Percentiles rank a stretch among this genome's conserved stretches.
Conservation (phyloP, 2,113 vertebrate genomes). For the Phyllostomus hastatus region DNA sequence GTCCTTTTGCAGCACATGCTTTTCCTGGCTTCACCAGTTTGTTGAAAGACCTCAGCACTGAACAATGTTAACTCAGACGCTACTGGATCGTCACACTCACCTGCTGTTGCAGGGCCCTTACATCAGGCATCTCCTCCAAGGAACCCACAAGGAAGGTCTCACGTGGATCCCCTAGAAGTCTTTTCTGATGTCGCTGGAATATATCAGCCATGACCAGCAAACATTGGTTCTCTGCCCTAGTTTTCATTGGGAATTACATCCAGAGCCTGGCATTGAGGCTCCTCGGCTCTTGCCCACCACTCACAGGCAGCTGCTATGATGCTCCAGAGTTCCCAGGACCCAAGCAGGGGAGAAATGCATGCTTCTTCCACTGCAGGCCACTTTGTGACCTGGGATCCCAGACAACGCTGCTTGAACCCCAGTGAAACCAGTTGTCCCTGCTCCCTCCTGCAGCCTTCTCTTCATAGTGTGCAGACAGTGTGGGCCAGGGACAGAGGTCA, state of each 20-base stretch:
- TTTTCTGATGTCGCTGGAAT: background rate
- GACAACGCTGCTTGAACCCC: background rate
- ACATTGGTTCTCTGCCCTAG: background rate
- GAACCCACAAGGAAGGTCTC: background rate
- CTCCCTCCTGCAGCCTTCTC: background rate
- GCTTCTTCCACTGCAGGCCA: background rate
- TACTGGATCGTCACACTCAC: background rate
- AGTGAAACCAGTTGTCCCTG: background rate
- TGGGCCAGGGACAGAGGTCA: rapidly evolving
- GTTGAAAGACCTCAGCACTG: background rate
- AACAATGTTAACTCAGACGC: background rate
- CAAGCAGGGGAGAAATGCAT: background rate
- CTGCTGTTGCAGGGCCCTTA: background rate
- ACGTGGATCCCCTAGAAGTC: background rate
- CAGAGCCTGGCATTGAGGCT: background rate
- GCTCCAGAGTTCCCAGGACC: background rate
- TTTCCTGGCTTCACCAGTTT: background rate
- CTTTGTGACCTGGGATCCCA: background rate
- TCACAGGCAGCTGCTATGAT: background rate
- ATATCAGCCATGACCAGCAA: background rate
- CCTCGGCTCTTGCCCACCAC: background rate
- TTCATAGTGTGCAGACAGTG: background rate
- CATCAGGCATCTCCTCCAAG: background rate
- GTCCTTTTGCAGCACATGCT: background rate
- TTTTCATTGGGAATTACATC: background rate